Evolutionary conservation across 2,888 invertebrate species (phyloP), one percentile per base, ranked within the genome.

Genomic region (Drosophila meridiana): DNA sequence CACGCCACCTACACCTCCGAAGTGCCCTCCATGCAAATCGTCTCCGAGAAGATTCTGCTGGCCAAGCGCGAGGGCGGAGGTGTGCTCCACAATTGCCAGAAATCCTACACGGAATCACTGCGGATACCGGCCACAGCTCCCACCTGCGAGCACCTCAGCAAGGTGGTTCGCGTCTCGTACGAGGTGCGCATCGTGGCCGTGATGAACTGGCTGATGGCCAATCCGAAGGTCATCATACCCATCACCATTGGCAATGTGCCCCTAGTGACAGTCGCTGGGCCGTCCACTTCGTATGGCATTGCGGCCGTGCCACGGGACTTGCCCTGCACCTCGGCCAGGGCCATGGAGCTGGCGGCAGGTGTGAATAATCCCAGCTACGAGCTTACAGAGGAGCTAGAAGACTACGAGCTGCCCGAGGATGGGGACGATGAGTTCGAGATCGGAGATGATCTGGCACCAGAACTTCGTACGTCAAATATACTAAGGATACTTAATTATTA

Each of bases 161-260:
- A 92, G 80, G 88, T 92, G 34, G 91, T 93, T n/a, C 87, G 92
- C 3, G 87, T 93, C 8, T 90, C 92, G 0, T 93, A 93, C 57
- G 92, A 93, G 66, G 76, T 93, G 7, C 85, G 87, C 13, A 90
- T 93, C n/a, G 81, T 87, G 69, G 91, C 91, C 0, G 70, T 85
- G 1, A 91, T 92, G 87, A 87, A 85, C 69, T 90, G 88, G 63
- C 53, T 92, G 0, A 91, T 92, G 85, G 70, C 71, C 42, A 92
- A 92, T 81, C 90, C 92, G 0, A 89, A 81, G 52, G 80, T 91
- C 0, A 74, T 83, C 1, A 87, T 93, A 60, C 93, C 93, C 52
- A 91, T 93, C 8, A 92, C 92, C 28, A 92, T 93, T 67, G 93
- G 93, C 8, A 93, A 92, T 66, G 89, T 93, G 3, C 93, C 93